Base-by-base conservation (phyloP, 2,888 invertebrate species). In the Mechanitis messenoides region DNA sequence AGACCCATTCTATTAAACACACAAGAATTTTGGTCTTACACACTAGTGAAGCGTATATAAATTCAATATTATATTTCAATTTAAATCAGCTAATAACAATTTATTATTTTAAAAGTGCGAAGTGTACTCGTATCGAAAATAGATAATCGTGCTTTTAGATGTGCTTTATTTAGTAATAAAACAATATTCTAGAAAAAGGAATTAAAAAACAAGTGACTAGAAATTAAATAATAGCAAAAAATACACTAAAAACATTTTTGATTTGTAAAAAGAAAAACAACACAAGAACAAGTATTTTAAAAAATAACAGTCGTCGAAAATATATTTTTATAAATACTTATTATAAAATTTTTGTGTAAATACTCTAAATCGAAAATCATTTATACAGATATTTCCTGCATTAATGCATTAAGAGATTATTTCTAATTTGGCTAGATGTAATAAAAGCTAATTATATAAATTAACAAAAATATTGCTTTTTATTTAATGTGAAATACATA, bases 121-220 rank as follows among this genome's bases (percentile, higher is more conserved):
- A 47, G 53, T 67, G 69, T 69, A 66, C 63, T 58, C 50, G 57
- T 64, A 66, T 53, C 64, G 60, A 63, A 65, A 64, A 61, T 58
- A 60, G 20, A 20, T 20, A 20, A 20, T 20, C 1, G 69, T 69
- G 69, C 69, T 54, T 50, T 50, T 42, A 47, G 31, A 59, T 61
- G 69, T 69, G 69, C 63, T 45, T 3, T 59, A 57, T 58, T 12
- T 56, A 57, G 31, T 46, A 63, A 56, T 54, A 42, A 46, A 59
- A 60, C 46, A 47, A 46, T 55, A 53, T 55, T 35, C 45, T 50
- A 28, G 53, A 6, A 55, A 59, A 55, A 53, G 45, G 45, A 57
- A 59, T 28, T 56, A 33, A 31, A 56, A n/a, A 46, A n/a, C 57
- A 42, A 47, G 54, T 59, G 65, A 65, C 53, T 61, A 61, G 63